A percentile compares a stretch with the other conserved stretches of the same genome.
phyloP scores from a whole-genome alignment of 1,140 invertebrate species.

The Diploscapter pachys region DNA sequence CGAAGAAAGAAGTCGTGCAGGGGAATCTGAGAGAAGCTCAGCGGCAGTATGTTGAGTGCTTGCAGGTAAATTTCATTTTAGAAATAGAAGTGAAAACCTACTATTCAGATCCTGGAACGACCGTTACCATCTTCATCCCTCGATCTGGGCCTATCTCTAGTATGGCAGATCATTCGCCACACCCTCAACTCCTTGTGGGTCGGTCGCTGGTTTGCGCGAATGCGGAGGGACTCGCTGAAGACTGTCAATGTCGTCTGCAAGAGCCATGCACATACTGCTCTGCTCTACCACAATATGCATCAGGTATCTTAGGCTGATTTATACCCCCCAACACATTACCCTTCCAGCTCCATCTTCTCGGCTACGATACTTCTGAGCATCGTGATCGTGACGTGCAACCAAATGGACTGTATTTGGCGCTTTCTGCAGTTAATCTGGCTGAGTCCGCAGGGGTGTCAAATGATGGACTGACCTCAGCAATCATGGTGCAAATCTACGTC shows the following conservation, averaged over 20 bases:
- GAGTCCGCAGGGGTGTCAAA: constrained; percentile 51
- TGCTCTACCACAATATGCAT: constrained; percentile 57
- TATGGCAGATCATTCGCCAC: constrained; percentile 56
- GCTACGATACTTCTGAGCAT: neutral
- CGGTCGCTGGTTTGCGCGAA: constrained; percentile 49
- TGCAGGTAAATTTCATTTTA: constrained; percentile 36
- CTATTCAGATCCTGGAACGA: constrained; percentile 42
- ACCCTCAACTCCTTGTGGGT: constrained; percentile 54
- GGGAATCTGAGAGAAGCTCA: constrained; percentile 56
- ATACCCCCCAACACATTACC: too few relatives aligned
- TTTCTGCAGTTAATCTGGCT: constrained; percentile 53
- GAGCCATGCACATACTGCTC: constrained; percentile 53
- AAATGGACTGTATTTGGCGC: constrained; percentile 48
- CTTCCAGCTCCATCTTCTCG: constrained; percentile 48
- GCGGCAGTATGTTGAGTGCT: constrained; percentile 47
- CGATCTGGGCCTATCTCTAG: constrained; percentile 47
- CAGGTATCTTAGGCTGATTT: too few relatives aligned
- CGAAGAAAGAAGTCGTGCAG: constrained; percentile 37
- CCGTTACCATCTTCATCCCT: constrained; percentile 47
- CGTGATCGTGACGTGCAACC: constrained; percentile 14
- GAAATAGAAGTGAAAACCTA: constrained; percentile 10
- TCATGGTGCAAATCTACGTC: constrained; percentile 55
- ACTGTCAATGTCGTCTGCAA: constrained; percentile 45
- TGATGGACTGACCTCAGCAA: constrained; percentile 46
- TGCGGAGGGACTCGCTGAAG: constrained; percentile 38